Evolutionary conservation across 1,140 invertebrate species (phyloP).

Genomic region (Drosophila sucinea): DNA sequence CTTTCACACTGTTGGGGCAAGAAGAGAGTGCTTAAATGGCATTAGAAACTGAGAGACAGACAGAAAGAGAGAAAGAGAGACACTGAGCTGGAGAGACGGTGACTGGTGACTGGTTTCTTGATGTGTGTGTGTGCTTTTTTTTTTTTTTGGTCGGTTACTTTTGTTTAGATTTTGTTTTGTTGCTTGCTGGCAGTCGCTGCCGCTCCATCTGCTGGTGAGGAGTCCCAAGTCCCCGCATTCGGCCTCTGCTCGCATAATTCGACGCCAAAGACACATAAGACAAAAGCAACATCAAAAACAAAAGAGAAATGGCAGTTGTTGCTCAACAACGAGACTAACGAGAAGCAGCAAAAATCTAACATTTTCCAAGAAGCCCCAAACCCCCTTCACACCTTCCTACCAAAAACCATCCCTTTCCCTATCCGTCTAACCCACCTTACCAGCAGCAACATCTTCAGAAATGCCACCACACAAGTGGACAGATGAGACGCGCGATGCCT

Average conservation of each 20-base stretch:
- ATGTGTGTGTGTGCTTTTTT: constrained; percentile 1
- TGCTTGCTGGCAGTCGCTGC: constrained; percentile 43
- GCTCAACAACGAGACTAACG: not conserved
- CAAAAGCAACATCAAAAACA: constrained; percentile 9
- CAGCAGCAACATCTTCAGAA: not conserved
- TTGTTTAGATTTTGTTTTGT: constrained; percentile 68
- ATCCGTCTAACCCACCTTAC: no score
- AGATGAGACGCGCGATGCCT: constrained; percentile 68
- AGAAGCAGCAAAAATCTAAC: constrained; percentile 2
- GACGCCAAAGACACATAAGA: constrained; percentile 9
- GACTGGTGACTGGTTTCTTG: constrained; percentile 29
- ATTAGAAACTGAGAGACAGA: constrained; percentile 16
- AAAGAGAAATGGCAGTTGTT: constrained; percentile 66
- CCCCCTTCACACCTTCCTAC: no score
- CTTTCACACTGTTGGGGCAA: constrained; percentile 51
- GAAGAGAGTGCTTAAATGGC: constrained; percentile 10
- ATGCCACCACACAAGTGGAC: constrained; percentile 72
- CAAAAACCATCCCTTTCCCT: no score
- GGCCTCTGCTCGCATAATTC: constrained; percentile 9
- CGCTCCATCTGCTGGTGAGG: constrained; percentile 65
- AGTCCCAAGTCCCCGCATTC: constrained; percentile 18
- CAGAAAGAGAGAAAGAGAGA: constrained; percentile 3
- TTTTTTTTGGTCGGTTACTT: constrained; percentile 41
- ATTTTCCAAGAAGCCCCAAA: not conserved
- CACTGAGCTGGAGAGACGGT: constrained; percentile 29